Percentiles rank a stretch among this genome's conserved stretches.
These are phyloP conservation scores for Campopleginae sp. DNA, from an alignment of 2,888 invertebrate genomes.

Conservation along the genomic window DNA sequence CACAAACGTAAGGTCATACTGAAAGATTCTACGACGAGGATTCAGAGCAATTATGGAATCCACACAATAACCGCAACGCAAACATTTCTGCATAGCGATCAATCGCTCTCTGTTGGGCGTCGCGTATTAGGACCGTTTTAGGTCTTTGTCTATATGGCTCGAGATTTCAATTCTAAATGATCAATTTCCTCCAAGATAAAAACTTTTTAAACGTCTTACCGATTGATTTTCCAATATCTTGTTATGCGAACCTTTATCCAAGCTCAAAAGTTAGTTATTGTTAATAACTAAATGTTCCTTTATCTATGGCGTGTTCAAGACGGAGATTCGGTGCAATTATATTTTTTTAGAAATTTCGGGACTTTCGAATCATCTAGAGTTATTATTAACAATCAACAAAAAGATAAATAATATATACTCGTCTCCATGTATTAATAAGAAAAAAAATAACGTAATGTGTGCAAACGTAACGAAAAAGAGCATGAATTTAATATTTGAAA, in stretches of 20 bases:
- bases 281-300: not conserved
- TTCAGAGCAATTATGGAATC: conserved; percentile 19
- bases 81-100: not conserved
- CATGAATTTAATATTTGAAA: not conserved
- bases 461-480: conserved; percentile 30
- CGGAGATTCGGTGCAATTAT: conserved; percentile 35
- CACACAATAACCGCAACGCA: not conserved
- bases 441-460: conserved; percentile 22
- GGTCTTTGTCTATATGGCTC: conserved; percentile 32
- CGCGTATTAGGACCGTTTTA: conserved; percentile 8
- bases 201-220: not conserved
- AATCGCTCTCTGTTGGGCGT: not conserved
- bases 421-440: conserved; percentile 34
- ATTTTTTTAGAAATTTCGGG: not conserved
- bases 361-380: conserved; percentile 23
- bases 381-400: conserved; percentile 61
- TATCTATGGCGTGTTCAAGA: not conserved
- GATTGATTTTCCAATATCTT: conserved; percentile 28
- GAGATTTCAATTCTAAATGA: not conserved
- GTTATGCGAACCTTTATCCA: conserved; percentile 1
- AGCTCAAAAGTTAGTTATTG: conserved; percentile 10
- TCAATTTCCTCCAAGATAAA: not conserved
- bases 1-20: conserved; percentile 55
- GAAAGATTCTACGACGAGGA: conserved; percentile 46
- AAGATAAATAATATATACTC: conserved; percentile 44